These are phyloP conservation scores for Macropis europaea DNA, from an alignment of 2,888 invertebrate species.

Conservation along the genomic window DNA sequence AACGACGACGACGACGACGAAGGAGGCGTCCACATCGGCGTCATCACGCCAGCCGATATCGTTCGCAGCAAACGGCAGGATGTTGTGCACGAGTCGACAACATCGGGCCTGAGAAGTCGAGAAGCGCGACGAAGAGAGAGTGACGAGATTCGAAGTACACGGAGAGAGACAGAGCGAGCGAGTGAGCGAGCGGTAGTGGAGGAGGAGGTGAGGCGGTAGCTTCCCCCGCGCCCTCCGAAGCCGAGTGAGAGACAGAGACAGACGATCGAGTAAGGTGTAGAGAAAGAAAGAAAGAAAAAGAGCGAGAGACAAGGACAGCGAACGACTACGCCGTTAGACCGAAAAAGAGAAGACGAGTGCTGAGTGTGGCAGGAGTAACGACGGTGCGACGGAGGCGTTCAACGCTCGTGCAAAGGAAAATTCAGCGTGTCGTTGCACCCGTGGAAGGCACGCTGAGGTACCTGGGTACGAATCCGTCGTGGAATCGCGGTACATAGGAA, in stretches of 20 bases:
- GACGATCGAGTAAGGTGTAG: constrained; percentile 3
- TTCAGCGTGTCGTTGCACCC: constrained; percentile 12
- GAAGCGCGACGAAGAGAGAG: constrained; percentile 43
- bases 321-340: constrained; percentile 33
- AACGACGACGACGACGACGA: constrained; percentile 19
- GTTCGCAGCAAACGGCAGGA: constrained; percentile 41
- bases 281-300: constrained; percentile 14
- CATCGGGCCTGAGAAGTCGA: constrained; percentile 45
- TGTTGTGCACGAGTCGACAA: constrained; percentile 52
- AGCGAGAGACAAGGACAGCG: constrained; percentile 4
- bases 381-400: constrained; percentile 15
- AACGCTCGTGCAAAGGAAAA: constrained; percentile 18
- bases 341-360: constrained; percentile 26
- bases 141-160: constrained; percentile 39
- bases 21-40: constrained; percentile 49
- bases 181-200: constrained; percentile 37
- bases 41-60: constrained; percentile 24
- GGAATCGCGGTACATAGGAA: constrained; percentile 45
- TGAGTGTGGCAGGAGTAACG: constrained; percentile 10
- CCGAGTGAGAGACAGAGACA: constrained; percentile 25
- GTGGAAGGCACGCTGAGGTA: constrained; percentile 12
- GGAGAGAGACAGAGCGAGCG: constrained; percentile 31
- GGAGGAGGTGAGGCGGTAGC: constrained; percentile 42
- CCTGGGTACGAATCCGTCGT: constrained; percentile 48
- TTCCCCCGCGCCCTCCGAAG: constrained; percentile 41